Base-by-base conservation (phyloP, 2,888 invertebrate genomes). In the Itoplectis maculator region DNA sequence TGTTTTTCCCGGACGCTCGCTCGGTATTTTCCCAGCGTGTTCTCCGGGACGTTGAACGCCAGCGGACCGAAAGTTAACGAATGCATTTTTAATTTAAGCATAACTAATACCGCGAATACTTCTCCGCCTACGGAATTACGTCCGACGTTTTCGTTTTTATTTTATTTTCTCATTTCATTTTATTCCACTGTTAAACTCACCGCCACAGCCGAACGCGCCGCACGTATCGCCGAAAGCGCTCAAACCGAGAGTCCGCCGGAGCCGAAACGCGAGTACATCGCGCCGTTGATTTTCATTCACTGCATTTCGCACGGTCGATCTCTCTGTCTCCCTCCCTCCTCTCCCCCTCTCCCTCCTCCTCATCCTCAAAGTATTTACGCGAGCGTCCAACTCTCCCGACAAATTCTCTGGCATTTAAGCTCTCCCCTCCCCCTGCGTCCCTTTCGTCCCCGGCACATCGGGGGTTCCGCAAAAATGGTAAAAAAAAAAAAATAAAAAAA, bases 401-500 rank as follows among this genome's bases (percentile, higher is more conserved):
- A 76, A 76, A 68, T 76, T 76, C 68, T 69, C 76, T 35, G 65
- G 59, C 69, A 66, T 72, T 79, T 79, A 70, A 79, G 70, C 61
- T 23, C 47, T 61, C 66, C n/a, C 45, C 56, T 18, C 70, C 42
- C 66, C 11, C 35, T n/a, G n/a, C 11, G 40, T 56, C 61, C 23
- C 18, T 6, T 49, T 74, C 23, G 56, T 63, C 42, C 59, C 63
- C 47, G 45, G 11, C 42, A 59, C 63, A 51, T 61, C 42, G n/a
- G n/a, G n/a, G n/a, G 54, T 54, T 51, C 51, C 40, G 59, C 56
- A 29, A 54, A 73, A 65, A 45, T 72, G 45, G 42, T 59, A 76
- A 40, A n/a, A 45, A 11, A 18, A 29, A 29, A 47, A 23, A 65
- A 20, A 42, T 45, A 45, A 47, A 29, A 42, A 15, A 9, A 29